Conservation (phyloP, 2,797 vertebrate genomes). For the Vultur gryphus region DNA sequence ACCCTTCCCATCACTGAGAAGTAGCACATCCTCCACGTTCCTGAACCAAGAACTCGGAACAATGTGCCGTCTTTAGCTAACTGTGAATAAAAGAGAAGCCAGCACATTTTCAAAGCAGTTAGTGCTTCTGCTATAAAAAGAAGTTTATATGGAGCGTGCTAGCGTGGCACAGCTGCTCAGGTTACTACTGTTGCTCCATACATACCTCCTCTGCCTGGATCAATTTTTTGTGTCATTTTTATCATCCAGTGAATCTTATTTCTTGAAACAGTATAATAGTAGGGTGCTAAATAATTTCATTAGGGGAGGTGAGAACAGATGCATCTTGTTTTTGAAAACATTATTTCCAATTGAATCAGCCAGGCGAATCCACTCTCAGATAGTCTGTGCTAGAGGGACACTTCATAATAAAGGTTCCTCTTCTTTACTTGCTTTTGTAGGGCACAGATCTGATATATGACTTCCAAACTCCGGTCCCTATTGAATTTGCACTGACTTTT, state of each 20-base stretch:
- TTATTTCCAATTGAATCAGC: conserved; percentile 10
- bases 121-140: background rate
- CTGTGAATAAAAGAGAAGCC: background rate
- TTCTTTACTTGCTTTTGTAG: background rate
- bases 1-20: background rate
- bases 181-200: background rate
- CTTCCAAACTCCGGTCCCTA: background rate
- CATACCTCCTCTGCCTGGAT: background rate
- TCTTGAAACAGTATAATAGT: background rate
- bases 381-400: background rate
- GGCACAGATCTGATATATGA: background rate
- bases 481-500: background rate
- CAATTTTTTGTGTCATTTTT: conserved; percentile 18
- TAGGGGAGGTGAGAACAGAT: conserved; percentile 25
- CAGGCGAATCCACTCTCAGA: background rate
- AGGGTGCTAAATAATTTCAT: conserved; percentile 40
- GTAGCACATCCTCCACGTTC: accelerated
- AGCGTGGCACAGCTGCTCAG: background rate
- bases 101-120: background rate
- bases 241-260: conserved; percentile 5
- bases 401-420: background rate
- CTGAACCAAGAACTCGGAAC: background rate
- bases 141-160: background rate
- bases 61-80: accelerated
- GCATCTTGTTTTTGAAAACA: conserved; percentile 7